Conservation (phyloP, 2,888 invertebrate species). For the Argyresthia goedartella region DNA sequence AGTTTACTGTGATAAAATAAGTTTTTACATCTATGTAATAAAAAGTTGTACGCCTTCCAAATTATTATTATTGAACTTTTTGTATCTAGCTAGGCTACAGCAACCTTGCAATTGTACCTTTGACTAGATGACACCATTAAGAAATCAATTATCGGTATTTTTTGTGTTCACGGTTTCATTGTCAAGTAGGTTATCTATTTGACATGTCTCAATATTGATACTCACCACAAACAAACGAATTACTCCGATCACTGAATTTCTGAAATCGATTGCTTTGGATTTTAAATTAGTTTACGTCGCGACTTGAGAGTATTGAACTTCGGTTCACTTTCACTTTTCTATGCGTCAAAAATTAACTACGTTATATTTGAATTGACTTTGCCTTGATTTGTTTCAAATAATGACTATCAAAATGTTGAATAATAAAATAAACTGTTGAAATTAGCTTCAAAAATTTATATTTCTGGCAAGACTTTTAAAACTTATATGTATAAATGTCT, state of each 20-base stretch:
- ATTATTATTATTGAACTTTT: no score
- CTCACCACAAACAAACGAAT: background rate
- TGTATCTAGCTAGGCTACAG: no score
- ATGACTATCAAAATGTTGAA: background rate
- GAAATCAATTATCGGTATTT: background rate
- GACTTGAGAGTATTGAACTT: slow-evolving; percentile 6
- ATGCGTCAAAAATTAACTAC: slow-evolving; percentile 1
- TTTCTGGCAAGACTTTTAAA: slow-evolving; percentile 33
- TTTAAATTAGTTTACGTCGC: slow-evolving; percentile 10
- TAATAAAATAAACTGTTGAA: background rate
- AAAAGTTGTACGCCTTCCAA: no score
- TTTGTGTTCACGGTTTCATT: slow-evolving; percentile 18
- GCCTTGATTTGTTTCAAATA: no score
- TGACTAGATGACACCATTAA: background rate
- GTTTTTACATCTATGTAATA: no score
- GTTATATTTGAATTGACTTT: no score
- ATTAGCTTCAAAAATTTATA: slow-evolving; percentile 7
- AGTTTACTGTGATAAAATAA: no score
- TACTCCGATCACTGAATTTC: no score
- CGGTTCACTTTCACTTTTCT: slow-evolving; percentile 50
- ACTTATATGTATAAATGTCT: background rate
- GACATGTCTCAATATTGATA: slow-evolving; percentile 22
- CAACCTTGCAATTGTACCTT: background rate
- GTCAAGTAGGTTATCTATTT: slow-evolving; percentile 25
- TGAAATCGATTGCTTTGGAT: background rate